phyloP scores from a whole-genome alignment of 2,797 vertebrate genomes.

The Orientallactaga sibirica region DNA sequence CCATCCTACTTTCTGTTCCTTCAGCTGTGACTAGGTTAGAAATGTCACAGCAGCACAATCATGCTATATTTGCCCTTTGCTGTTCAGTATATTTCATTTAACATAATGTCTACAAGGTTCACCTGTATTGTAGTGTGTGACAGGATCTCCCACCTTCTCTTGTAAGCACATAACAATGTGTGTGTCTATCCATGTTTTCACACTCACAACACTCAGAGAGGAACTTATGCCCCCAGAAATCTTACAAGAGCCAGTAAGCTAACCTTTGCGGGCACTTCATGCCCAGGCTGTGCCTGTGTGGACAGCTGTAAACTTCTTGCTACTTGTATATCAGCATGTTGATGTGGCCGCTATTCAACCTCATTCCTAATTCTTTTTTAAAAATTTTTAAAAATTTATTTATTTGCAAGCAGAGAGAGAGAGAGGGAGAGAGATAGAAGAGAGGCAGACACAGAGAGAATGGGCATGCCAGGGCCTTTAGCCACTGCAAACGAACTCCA shows the following conservation, averaged over 20 bases:
- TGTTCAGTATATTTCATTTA: neutral
- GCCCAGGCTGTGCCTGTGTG: neutral
- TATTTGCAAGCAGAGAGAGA: too few relatives aligned
- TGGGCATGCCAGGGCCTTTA: too few relatives aligned
- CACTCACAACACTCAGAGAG: neutral
- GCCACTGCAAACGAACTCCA: too few relatives aligned
- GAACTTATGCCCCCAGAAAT: neutral
- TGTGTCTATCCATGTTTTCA: neutral
- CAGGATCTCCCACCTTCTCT: slow-evolving; percentile 11
- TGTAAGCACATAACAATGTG: neutral
- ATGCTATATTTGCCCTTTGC: neutral
- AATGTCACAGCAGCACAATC: neutral
- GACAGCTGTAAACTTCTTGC: neutral
- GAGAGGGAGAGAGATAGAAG: too few relatives aligned
- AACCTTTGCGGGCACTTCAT: neutral
- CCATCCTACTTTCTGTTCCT: slow-evolving; percentile 22
- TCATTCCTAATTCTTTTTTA: neutral
- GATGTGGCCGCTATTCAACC: neutral
- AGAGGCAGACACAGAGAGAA: too few relatives aligned
- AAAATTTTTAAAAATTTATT: too few relatives aligned
- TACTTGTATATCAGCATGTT: fast-evolving
- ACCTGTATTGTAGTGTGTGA: neutral
- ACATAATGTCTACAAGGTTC: neutral
- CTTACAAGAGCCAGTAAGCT: neutral
- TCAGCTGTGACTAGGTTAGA: neutral